Conservation (phyloP, 2,797 vertebrate species). For the Tragopan temminckii region DNA sequence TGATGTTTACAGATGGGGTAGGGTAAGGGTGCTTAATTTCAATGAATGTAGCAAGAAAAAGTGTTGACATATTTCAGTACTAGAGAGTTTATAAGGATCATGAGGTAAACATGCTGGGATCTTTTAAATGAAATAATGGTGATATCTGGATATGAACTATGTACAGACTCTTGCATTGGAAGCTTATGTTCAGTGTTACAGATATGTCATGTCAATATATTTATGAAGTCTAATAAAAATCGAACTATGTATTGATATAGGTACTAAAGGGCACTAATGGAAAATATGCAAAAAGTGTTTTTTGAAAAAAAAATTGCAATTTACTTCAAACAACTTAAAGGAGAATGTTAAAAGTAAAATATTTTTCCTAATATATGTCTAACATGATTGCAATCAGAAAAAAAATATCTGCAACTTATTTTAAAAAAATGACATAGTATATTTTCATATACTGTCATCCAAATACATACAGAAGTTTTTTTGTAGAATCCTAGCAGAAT, state of each 20-base stretch:
- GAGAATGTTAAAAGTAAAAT: slow-evolving; percentile 52
- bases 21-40: slow-evolving; percentile 79
- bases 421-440: slow-evolving; percentile 49
- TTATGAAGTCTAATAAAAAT: slow-evolving; percentile 65
- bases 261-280: slow-evolving; percentile 47
- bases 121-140: slow-evolving; percentile 75
- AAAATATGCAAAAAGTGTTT: slow-evolving; percentile 25
- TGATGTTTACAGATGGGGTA: slow-evolving; percentile 84
- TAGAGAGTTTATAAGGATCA: slow-evolving; percentile 78
- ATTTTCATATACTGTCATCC: slow-evolving; percentile 65
- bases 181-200: slow-evolving; percentile 75
- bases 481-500: slow-evolving; percentile 33
- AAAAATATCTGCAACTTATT: slow-evolving; percentile 26
- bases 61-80: slow-evolving; percentile 68
- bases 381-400: slow-evolving; percentile 33
- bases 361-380: slow-evolving; percentile 35
- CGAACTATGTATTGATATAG: slow-evolving; percentile 25
- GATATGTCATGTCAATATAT: slow-evolving; percentile 63
- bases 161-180: slow-evolving; percentile 75
- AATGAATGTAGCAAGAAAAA: slow-evolving; percentile 82
- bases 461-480: slow-evolving; percentile 48
- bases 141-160: slow-evolving; percentile 77
- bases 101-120: slow-evolving; percentile 81
- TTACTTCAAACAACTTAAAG: slow-evolving; percentile 48
- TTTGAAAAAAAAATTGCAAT: slow-evolving; percentile 46